These are phyloP conservation scores for Epicampocera succincta DNA, from an alignment of 2,888 invertebrate genomes.

Conservation along the genomic window DNA sequence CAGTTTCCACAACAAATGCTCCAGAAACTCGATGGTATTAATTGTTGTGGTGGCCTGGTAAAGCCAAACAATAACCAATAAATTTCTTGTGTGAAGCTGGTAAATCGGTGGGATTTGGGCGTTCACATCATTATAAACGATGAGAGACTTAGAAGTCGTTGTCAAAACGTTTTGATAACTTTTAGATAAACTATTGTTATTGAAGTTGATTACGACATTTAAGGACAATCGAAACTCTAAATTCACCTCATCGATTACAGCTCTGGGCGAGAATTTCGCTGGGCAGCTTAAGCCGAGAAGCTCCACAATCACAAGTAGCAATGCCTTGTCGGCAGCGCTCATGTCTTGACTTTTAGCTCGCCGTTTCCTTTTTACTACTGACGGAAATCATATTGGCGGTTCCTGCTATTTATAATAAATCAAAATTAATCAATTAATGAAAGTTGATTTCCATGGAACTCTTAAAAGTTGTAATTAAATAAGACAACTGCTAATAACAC, in stretches of 20 bases:
- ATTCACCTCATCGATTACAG: neutral
- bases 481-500: too few relatives aligned
- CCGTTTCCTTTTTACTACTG: too few relatives aligned
- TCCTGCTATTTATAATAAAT: too few relatives aligned
- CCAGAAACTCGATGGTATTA: constrained; percentile 26
- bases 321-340: too few relatives aligned
- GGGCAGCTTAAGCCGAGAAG: neutral
- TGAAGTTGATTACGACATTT: constrained; percentile 41
- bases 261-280: neutral
- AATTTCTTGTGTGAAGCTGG: constrained; percentile 17
- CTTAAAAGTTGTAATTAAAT: too few relatives aligned
- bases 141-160: constrained; percentile 28
- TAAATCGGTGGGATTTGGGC: constrained; percentile 9
- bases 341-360: too few relatives aligned
- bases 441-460: too few relatives aligned
- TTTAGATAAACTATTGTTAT: neutral
- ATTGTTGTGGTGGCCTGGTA: neutral
- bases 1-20: constrained; percentile 55
- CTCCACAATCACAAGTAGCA: neutral
- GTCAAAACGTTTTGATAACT: constrained; percentile 8
- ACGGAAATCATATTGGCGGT: too few relatives aligned
- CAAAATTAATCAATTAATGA: too few relatives aligned
- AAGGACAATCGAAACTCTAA: constrained; percentile 7
- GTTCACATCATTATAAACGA: constrained; percentile 20
- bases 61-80: constrained; percentile 41